These are phyloP conservation scores for Serrognathus titanus DNA, from an alignment of 2,888 invertebrate species.

Conservation along the genomic window DNA sequence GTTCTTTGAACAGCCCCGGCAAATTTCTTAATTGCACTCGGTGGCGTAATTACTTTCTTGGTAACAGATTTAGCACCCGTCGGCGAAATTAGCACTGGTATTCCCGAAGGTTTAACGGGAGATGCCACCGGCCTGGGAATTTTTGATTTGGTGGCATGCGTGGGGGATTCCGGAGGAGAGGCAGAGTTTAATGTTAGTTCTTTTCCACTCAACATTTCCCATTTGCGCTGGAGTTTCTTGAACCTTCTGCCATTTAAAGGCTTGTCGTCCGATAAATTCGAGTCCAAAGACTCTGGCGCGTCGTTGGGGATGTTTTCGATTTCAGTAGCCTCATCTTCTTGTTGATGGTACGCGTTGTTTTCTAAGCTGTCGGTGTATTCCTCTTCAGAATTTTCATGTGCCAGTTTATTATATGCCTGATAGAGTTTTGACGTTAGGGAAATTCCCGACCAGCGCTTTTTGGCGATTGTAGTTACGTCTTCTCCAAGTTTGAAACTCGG, in stretches of 20 bases:
- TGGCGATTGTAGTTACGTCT: constrained; percentile 48
- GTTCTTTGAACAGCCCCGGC: constrained; percentile 15
- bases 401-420: constrained; percentile 68
- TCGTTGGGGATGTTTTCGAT: constrained; percentile 24
- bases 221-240: constrained; percentile 71
- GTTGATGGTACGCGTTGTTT: constrained; percentile 32
- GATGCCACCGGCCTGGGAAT: constrained; percentile 74
- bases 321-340: constrained; percentile 11
- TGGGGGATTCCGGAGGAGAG: constrained; percentile 46
- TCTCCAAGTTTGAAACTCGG: constrained; percentile 45
- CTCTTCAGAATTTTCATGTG: constrained; percentile 63
- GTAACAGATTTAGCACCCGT: constrained; percentile 27
- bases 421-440: constrained; percentile 68
- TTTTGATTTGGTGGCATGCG: constrained; percentile 58
- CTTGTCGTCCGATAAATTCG: constrained; percentile 44
- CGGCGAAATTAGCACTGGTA: constrained; percentile 53
- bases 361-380: constrained; percentile 75
- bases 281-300: constrained; percentile 45
- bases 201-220: constrained; percentile 71
- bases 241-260: constrained; percentile 64
- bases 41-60: constrained; percentile 47
- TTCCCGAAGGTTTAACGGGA: constrained; percentile 62
- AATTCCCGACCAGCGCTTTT: constrained; percentile 72
- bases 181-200: constrained; percentile 38
- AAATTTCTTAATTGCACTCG: constrained; percentile 28